Percentiles rank a stretch among this genome's conserved stretches.
Conservation (phyloP, 2,797 vertebrate genomes). For the Sebastes itinus region DNA sequence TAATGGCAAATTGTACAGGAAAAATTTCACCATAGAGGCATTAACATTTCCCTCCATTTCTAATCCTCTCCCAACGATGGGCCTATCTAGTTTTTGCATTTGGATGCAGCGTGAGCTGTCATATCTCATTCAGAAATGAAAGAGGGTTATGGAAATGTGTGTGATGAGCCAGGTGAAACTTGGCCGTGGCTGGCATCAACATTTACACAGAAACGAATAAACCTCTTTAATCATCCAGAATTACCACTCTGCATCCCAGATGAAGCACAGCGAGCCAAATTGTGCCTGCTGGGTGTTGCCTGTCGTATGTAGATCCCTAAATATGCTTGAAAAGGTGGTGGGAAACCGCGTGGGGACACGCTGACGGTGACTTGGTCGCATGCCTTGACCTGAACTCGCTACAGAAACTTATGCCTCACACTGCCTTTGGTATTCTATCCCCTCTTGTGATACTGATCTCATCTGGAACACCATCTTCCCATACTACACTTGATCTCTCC, state of each 20-base stretch:
- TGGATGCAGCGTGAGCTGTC: constrained; percentile 48
- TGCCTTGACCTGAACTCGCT: constrained; percentile 29
- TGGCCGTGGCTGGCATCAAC: constrained; percentile 60
- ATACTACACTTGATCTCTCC: constrained; percentile 20
- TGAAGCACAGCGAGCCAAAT: constrained; percentile 56
- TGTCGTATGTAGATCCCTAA: constrained; percentile 46
- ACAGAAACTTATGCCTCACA: constrained; percentile 3
- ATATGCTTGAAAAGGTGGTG: constrained; percentile 39
- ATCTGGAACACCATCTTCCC: constrained; percentile 43
- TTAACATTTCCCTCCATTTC: constrained; percentile 36
- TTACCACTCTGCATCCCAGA: constrained; percentile 62
- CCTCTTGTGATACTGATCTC: constrained; percentile 45
- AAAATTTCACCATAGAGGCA: constrained; percentile 9
- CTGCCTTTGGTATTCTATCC: constrained; percentile 13
- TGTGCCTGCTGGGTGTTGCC: constrained; percentile 48
- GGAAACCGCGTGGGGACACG: constrained; percentile 11
- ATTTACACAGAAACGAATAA: constrained; percentile 71
- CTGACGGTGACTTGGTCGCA: constrained; percentile 4
- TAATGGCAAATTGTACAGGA: constrained; percentile 18
- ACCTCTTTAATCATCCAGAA: constrained; percentile 74
- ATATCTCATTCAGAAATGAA: constrained; percentile 67
- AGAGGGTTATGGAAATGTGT: constrained; percentile 64
- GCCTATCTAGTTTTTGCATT: constrained; percentile 46
- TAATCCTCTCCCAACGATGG: constrained; percentile 45
- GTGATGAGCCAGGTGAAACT: constrained; percentile 69